Evolutionary conservation across 2,113 vertebrate species (phyloP), one percentile per base, ranked within the genome.

Genomic region (Anoura caudifer): DNA sequence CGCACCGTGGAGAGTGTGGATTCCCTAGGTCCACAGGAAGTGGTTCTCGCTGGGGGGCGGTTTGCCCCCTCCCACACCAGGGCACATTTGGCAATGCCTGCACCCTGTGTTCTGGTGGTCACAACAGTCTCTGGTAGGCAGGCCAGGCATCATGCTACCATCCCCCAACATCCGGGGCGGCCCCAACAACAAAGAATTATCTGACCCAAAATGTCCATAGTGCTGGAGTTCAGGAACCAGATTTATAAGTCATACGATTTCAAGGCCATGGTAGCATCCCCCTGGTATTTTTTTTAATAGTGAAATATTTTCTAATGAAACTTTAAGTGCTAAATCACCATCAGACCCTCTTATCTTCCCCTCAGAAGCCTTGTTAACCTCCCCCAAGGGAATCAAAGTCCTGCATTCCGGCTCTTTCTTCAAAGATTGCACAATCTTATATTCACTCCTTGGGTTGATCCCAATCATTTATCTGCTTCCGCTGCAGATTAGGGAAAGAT

Each of bases 281-380:
- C 36, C 26, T 67, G 93, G 45, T 41, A 75, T 83, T 93, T 63
- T 43, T 59, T 87, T 82, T 19, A 86, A 76, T 38, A 87, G 79
- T 59, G 43, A 89, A 83, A 79, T 26, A 22, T 8, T 82, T 95
- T 91, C 79, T 89, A 94, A 69, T 81, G 86, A 92, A 84, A 75
- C 5, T 22, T 50, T 15, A 87, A 87, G 61, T 50, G 65, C 41
- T 76, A 54, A 65, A 52, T 70, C 45, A 20, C 26, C 77, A 82
- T 69, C 31, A 72, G 50, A 77, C 43, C 15, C 19, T 67, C n/a
- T 85, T 77, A 45, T 56, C 65, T 97, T 85, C 61, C 65, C 67
- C 54, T 33, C 4, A 22, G 61, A n/a, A 15, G 20, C 12, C 70
- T 88, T 80, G 50, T 56, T 22, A 76, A 87, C 65, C 17, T 45